Base-by-base conservation (phyloP, 2,113 vertebrate genomes). In the Heloderma charlesbogerti region DNA sequence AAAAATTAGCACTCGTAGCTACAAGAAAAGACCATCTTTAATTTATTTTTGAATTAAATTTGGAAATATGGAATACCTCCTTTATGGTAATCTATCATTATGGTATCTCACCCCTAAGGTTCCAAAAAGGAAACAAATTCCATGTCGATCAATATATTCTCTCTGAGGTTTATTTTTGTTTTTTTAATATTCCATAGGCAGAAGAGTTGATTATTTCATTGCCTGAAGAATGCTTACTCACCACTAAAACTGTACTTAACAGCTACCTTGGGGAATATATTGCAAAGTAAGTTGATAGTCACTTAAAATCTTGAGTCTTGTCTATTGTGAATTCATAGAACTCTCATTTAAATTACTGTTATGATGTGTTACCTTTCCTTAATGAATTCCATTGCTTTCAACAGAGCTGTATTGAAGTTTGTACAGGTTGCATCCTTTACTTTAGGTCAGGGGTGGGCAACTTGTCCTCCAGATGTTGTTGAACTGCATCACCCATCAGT, bases 221-320 rank as follows among this genome's bases (percentile, higher is more conserved):
- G 94, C 99, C 99, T 0, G 98, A 98, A 96, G 97, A 96, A 10
- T 99, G 98, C 96, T 98, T 99, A 86, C 96, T 99, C 90, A 99
- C 99, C 69, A 98, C 99, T 0, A 93, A 94, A 16, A 98, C 98
- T 0, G 98, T 99, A 82, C 97, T 99, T 31, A 90, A 85, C 86
- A 99, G 99, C 96, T 97, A 96, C 95, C 85, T 99, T 94, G 98
- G 98, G 63, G 93, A 91, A 7, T 98, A 98, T 83, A 96, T 99
- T 90, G 95, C 92, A 92, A 98, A 97, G 99, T 99, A 96, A 97
- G 97, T 97, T 92, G 60, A 7, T 22, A n/a, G 29, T 79, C 3
- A 0, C 0, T 63, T 80, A 45, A 34, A 89, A 84, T 51, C 8
- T 63, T 81, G 45, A 48, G 16, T 71, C 82, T 3, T 60, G 8